Evolutionary conservation across 2,113 vertebrate genomes (phyloP).

Genomic region (Sylvia atricapilla): DNA sequence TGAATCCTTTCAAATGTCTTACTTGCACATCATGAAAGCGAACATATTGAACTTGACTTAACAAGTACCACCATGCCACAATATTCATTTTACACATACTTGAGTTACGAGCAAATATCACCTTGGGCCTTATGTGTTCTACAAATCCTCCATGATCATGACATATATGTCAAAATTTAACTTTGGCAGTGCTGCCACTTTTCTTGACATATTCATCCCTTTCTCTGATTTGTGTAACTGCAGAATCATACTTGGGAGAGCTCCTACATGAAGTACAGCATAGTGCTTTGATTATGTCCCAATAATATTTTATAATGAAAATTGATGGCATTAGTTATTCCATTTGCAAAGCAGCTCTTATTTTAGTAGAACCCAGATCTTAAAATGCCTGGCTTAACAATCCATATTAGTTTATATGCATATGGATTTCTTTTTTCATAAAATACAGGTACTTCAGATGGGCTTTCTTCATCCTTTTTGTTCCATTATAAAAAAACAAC

Average conservation of each 20-base stretch:
- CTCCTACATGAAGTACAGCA: background rate
- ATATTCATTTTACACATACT: background rate
- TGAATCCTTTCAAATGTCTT: background rate
- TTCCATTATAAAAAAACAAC: background rate
- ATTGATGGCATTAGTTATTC: background rate
- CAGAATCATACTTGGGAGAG: background rate
- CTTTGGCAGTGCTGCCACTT: background rate
- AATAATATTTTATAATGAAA: background rate
- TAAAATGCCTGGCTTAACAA: background rate
- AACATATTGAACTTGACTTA: conserved; percentile 52
- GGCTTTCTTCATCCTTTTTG: background rate
- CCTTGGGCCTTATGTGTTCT: conserved; percentile 2
- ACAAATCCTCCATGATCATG: background rate
- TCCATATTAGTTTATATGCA: background rate
- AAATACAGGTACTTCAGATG: background rate
- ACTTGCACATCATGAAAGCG: background rate
- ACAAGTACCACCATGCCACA: conserved; percentile 35
- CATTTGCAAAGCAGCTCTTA: background rate
- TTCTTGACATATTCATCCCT: background rate
- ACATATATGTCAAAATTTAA: conserved; percentile 18
- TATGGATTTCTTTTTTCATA: background rate
- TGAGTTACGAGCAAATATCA: conserved; percentile 34
- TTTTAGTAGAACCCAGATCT: background rate
- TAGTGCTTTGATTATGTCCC: background rate
- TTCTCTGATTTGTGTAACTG: background rate